A percentile compares a stretch with the other conserved stretches of the same genome.
Conservation (phyloP, 2,888 invertebrate species). For the Epirrita christyi region DNA sequence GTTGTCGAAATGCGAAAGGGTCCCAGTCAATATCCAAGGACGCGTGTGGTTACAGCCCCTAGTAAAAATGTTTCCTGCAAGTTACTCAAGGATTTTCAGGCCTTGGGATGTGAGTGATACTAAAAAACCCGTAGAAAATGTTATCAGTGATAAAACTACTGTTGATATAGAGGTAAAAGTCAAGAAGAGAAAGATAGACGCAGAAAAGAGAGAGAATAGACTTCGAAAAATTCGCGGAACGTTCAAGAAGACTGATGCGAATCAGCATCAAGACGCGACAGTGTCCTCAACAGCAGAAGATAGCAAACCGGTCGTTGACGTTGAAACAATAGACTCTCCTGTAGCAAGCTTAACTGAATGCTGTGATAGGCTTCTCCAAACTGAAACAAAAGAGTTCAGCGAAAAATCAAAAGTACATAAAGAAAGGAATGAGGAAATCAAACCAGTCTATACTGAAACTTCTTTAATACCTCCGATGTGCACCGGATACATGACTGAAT, state of each 20-base stretch:
- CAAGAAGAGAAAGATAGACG: constrained; percentile 58
- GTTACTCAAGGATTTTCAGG: constrained; percentile 84
- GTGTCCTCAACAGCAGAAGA: constrained; percentile 83
- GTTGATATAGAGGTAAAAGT: constrained; percentile 45
- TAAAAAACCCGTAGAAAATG: constrained; percentile 42
- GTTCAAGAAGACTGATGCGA: constrained; percentile 63
- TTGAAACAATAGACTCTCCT: constrained; percentile 55
- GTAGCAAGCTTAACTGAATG: constrained; percentile 69
- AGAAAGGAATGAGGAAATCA: constrained; percentile 22
- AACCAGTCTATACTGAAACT: constrained; percentile 29
- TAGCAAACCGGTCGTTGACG: constrained; percentile 40
- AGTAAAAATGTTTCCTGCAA: constrained; percentile 67
- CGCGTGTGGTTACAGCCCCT: constrained; percentile 62
- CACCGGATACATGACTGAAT: constrained; percentile 63
- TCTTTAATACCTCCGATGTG: constrained; percentile 46
- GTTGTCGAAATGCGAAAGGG: constrained; percentile 78
- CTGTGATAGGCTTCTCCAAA: constrained; percentile 66
- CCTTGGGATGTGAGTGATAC: constrained; percentile 85
- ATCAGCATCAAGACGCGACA: constrained; percentile 81
- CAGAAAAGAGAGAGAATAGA: constrained; percentile 68
- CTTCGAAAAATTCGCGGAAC: constrained; percentile 76
- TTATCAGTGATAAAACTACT: constrained; percentile 43
- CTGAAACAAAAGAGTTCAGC: constrained; percentile 26
- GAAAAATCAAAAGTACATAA: constrained; percentile 14
- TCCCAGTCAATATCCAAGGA: constrained; percentile 68